Base-by-base conservation (phyloP, 1,140 invertebrate species). In the Magallana gigas region DNA sequence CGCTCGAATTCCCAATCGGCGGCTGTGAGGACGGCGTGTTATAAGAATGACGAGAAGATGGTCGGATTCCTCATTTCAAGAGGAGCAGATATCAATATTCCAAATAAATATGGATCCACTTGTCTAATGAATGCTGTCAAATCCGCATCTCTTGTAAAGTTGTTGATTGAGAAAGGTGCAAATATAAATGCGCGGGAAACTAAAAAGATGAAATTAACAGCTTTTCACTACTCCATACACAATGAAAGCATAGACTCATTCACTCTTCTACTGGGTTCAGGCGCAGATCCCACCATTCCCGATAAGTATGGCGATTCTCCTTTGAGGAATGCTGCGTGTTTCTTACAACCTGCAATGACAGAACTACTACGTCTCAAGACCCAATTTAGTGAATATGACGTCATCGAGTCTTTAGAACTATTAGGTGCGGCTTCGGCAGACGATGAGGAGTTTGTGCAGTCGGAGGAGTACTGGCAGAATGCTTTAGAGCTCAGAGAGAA, bases 71-170 rank as follows among this genome's bases (percentile, higher is more conserved):
- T 89, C 57, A 64, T 89, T 11, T 57, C 82, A n/a, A 76, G 85
- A 57, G 88, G 88, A 4, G 88, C 88, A n/a, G 81, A 89, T 36
- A 56, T 89, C 9, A 83, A 76, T 48, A 84, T 84, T 56, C 62
- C 88, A 48, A 89, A 89, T 36, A 84, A 62, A 60, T 64, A 81
- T 57, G 83, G 83, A 48, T 56, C 29, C 9, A 85, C 88, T 5
- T 89, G 88, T 58, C 83, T 89, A 9, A 89, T 89, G 85, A 89
- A 87, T 58, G 57, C 88, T 23, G 71, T 89, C 68, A 58, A 60
- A 57, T 58, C 82, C 29, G 16, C 57, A 84, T 59, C 86, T 7
- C 64, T 89, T 6, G 60, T 59, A 11, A 62, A 57, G 48, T 86
- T 59, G 2, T 57, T 89, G 1, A 76, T 89, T 48, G 57, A 64